Evolutionary conservation across 2,888 invertebrate species (phyloP), one percentile per base, ranked within the genome.

Genomic region (Oeneis ivallda): DNA sequence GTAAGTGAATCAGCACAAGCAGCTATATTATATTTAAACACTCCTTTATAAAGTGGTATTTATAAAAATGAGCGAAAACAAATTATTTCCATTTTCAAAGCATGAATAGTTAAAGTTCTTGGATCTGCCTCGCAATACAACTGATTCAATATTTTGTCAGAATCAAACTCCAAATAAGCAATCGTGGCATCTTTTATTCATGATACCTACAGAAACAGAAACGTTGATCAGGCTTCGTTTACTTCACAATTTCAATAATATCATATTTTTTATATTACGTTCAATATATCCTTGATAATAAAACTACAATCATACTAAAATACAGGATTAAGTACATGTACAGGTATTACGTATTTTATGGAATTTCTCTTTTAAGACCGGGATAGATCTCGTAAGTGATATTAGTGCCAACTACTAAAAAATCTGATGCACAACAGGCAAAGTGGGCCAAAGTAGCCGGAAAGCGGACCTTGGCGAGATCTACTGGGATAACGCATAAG

Each of bases 161-260:
- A 64, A 67, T 69, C 64, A 58, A 67, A 63, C 65, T 67, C 45
- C 65, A 65, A 63, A 70, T 65, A 69, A 67, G 65, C 65, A 70
- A 64, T 63, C 65, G 49, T 32, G 57, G 43, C 49, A 70, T 70
- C 63, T 67, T 64, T 70, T 67, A 70, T 70, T 67, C 67, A 70
- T 67, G 57, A 57, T 50, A 41, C 64, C 54, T 54, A 49, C 63
- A 37, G 54, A 60, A 63, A 49, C 63, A 37, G 54, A 60, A 63
- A 53, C 59, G 53, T 53, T 59, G 41, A 66, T 59, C 47, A 50
- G 54, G 54, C 49, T 43, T 34, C 26, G 60, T 65, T 65, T 60
- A 32, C 39, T 60, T 10, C 5, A 13, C 32, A 37, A 60, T 65
- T 60, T 49, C 65, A 47, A 56, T 59, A 59, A 53, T 17, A 19